These are phyloP conservation scores for Mylabris phalerata DNA, from an alignment of 1,140 invertebrate species.

Conservation along the genomic window DNA sequence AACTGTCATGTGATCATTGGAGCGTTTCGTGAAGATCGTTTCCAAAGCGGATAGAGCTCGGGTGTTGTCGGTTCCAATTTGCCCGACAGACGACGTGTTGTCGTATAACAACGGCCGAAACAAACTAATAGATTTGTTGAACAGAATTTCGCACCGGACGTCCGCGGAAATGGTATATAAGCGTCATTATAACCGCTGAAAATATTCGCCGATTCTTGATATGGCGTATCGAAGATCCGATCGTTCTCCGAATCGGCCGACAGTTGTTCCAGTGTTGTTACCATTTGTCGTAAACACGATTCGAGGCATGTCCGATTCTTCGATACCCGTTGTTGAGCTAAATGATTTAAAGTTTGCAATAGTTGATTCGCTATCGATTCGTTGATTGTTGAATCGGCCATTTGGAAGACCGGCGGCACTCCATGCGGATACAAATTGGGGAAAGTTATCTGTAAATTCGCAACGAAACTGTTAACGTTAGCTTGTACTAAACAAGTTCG, in stretches of 20 bases:
- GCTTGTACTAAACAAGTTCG: slow-evolving; percentile 70
- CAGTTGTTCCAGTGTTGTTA: slow-evolving; percentile 59
- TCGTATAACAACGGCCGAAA: slow-evolving; percentile 69
- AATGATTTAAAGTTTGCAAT: slow-evolving; percentile 64
- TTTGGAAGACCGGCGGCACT: slow-evolving; percentile 64
- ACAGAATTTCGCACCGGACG: slow-evolving; percentile 89
- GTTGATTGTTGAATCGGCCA: slow-evolving; percentile 51
- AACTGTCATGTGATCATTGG: slow-evolving; percentile 49
- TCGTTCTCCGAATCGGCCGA: slow-evolving; percentile 31
- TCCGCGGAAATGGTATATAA: slow-evolving; percentile 90
- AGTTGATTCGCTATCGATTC: slow-evolving; percentile 53
- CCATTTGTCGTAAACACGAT: slow-evolving; percentile 68
- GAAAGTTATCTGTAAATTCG: slow-evolving; percentile 72
- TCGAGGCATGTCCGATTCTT: slow-evolving; percentile 75
- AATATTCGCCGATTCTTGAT: slow-evolving; percentile 33
- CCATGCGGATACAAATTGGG: slow-evolving; percentile 71
- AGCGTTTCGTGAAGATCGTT: slow-evolving; percentile 50
- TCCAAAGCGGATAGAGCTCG: slow-evolving; percentile 71
- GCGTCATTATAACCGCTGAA: slow-evolving; percentile 57
- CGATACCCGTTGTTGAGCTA: slow-evolving; percentile 64
- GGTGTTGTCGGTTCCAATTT: slow-evolving; percentile 64
- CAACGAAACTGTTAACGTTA: slow-evolving; percentile 62
- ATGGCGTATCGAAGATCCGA: slow-evolving; percentile 24
- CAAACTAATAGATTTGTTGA: slow-evolving; percentile 76
- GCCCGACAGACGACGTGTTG: slow-evolving; percentile 57